phyloP scores from a whole-genome alignment of 2,888 invertebrate species.

The Steromphala cineraria region DNA sequence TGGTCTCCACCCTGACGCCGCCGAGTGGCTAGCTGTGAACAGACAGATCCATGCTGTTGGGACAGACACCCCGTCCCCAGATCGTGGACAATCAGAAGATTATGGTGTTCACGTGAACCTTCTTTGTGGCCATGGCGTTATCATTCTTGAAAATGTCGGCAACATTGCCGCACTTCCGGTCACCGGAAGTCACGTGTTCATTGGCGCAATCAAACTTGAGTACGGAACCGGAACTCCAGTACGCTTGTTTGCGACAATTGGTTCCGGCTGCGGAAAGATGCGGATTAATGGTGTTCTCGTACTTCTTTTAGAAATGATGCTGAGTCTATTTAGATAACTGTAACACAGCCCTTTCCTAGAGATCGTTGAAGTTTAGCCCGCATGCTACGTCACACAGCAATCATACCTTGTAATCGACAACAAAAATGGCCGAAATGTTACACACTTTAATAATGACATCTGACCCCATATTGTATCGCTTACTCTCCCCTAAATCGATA shows the following conservation, averaged over 20 bases:
- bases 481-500: too few species aligned
- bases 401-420: too few species aligned
- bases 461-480: too few species aligned
- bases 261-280: conserved; percentile 56
- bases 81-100: conserved; percentile 77
- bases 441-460: too few species aligned
- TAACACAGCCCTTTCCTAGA: too few species aligned
- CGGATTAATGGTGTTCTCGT: too few species aligned
- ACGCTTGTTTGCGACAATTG: conserved; percentile 71
- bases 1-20: conserved; percentile 78
- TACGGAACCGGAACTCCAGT: conserved; percentile 80
- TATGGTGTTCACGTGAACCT: conserved; percentile 77
- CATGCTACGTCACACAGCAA: too few species aligned
- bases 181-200: conserved; percentile 53
- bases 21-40: conserved; percentile 79
- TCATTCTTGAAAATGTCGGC: conserved; percentile 80
- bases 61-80: conserved; percentile 81
- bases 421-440: too few species aligned
- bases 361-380: too few species aligned
- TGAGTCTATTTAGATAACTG: too few species aligned
- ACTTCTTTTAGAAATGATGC: too few species aligned
- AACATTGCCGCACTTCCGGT: conserved; percentile 58
- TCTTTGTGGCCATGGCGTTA: conserved; percentile 74
- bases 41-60: conserved; percentile 78
- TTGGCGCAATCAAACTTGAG: conserved; percentile 80